Base-by-base conservation (phyloP, 2,797 vertebrate genomes). In the Mormyrops boulengeri region DNA sequence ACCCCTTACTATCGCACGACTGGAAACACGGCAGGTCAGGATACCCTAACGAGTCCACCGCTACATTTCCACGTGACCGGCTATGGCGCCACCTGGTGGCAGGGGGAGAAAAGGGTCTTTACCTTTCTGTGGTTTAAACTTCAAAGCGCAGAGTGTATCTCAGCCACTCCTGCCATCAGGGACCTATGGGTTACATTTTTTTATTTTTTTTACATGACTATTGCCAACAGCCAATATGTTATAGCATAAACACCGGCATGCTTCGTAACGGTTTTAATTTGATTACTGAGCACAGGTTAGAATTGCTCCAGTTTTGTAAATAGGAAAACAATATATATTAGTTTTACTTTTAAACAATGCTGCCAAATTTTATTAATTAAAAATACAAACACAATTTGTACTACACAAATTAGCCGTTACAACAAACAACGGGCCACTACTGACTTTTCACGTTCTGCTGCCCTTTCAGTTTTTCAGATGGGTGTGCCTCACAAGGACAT, bases 91-190 rank as follows among this genome's bases (percentile, higher is more conserved):
- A 11, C 50, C 52, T 2, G n/a, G 5, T 19, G 2, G 52, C 11
- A 53, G 26, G 44, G 11, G 60, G 26, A n/a, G 17, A 55, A 8
- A 22, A 30, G 4, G 52, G 41, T 22, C 22, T 85, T 69, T 66
- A 89, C 89, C 89, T 89, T 85, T 55, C 22, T 17, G 82, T 85
- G 77, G 55, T 60, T 52, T 55, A 69, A 52, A 85, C 26, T 14
- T 89, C 82, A 85, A 49, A 47, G 80, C 22, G 7, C 8, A 30
- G 62, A 50, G 9, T 84, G n/a, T 62, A 19, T 85, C 89, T 86
- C 57, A 85, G 44, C 22, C 41, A 19, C 82, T 57, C 17, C 22
- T 85, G 80, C 30, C 82, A 69, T 60, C 89, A 86, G 57, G 52
- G 41, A 60, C 57, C 89, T 89, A 57, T n/a, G 89, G 44, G 80